Evolutionary conservation across 2,113 vertebrate species (phyloP), one percentile per base, ranked within the genome.

Genomic region (Rafetus swinhoei): DNA sequence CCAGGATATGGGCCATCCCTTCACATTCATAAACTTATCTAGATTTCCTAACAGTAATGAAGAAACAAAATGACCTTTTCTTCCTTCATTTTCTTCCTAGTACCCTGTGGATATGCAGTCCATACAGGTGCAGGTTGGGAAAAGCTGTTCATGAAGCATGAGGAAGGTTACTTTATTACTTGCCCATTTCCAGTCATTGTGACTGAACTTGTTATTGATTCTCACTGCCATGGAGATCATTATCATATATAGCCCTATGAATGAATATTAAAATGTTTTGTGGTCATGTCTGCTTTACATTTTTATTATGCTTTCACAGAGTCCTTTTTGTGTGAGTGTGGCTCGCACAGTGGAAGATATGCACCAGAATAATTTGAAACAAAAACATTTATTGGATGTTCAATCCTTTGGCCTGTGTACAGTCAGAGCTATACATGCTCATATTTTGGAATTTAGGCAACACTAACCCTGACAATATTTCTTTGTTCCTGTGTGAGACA

Each of bases 231-330:
- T 72, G 45, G n/a, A 35, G 74, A 83, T 60, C 54, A 87, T 65
- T 65, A 93, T 79, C 27, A 50, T 11, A 9, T 22, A 65, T 52
- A 81, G 6, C 1, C 27, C n/a, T 79, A 32, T 79, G 60, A 1
- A 86, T 93, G 74, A 93, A 81, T 85, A 89, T 15, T 91, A n/a
- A 69, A 91, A 45, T 4, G 2, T 79, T 79, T 90, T 91, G 3
- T 2, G 29, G 60, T 27, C 59, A 9, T 56, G 6, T 54, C 29
- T 86, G 16, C 65, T 89, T 55, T 94, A 82, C 9, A 86, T 81
- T 79, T 79, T 59, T 94, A 60, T 72, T 6, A 6, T 22, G 45
- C 11, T 89, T 95, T 57, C 45, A 59, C 69, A 24, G 86, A n/a
- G 3, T 25, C 6, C 39, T 90, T 92, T 79, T 45, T 84, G 29